Conservation (phyloP, 2,797 vertebrate genomes). For the Tenualosa ilisha region DNA sequence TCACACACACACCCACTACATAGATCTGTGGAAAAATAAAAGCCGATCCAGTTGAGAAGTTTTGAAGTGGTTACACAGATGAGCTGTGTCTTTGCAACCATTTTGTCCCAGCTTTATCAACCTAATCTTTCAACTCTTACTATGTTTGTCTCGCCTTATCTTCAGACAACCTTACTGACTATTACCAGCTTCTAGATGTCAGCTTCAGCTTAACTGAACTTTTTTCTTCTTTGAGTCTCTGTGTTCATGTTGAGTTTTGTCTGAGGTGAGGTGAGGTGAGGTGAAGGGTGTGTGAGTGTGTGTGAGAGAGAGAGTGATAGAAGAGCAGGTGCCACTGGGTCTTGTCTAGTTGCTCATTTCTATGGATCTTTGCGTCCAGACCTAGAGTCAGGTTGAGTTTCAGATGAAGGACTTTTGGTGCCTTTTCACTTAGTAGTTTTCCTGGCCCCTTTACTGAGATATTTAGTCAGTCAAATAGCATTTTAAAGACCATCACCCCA, state of each 20-base stretch:
- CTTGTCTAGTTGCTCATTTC: no score
- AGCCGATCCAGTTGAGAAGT: background rate
- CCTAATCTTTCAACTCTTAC: background rate
- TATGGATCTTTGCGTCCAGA: background rate
- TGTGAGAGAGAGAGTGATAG: background rate
- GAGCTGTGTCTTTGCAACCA: background rate
- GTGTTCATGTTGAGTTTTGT: background rate
- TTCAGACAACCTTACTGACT: background rate
- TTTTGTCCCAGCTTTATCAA: background rate
- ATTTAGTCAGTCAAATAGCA: background rate
- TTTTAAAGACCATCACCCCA: background rate
- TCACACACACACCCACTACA: background rate
- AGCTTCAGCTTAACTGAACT: no score
- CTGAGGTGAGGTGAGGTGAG: no score
- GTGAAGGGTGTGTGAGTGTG: no score
- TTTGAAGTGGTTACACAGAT: background rate
- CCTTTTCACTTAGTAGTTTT: background rate
- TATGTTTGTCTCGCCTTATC: background rate
- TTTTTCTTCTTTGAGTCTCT: no score
- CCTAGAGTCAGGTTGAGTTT: background rate
- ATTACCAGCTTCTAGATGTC: background rate
- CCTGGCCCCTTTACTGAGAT: background rate
- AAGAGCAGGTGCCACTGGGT: no score
- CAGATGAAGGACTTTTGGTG: background rate
- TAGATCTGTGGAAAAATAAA: background rate